Conservation (phyloP, 2,888 invertebrate species). For the Frankliniella intonsa region DNA sequence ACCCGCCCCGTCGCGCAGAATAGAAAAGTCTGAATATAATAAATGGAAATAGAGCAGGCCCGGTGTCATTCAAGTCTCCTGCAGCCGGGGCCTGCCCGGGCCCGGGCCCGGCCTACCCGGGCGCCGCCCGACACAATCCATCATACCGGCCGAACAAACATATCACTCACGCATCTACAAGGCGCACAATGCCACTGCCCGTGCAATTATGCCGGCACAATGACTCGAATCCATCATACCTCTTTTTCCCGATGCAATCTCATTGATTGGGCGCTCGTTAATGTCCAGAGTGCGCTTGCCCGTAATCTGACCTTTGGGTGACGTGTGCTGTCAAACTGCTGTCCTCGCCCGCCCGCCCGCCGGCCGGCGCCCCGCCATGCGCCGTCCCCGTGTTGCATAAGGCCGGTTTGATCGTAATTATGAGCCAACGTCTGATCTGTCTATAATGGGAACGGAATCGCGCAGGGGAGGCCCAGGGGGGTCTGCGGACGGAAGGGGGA, state of each 20-base stretch:
- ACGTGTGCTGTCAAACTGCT: neutral
- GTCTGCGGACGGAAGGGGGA: too few relatives aligned
- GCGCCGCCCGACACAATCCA: neutral
- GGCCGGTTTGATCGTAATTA: too few relatives aligned
- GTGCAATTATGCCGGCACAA: slow-evolving; percentile 3
- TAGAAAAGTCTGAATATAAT: neutral
- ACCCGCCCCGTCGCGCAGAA: too few relatives aligned
- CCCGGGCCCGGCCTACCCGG: neutral
- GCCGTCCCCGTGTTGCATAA: neutral
- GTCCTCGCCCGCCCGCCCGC: neutral
- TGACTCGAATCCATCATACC: slow-evolving; percentile 12
- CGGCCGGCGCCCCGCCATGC: neutral
- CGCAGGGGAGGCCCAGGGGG: too few relatives aligned
- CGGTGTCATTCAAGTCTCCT: neutral
- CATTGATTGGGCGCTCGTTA: neutral
- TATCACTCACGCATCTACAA: slow-evolving; percentile 26
- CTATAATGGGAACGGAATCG: too few relatives aligned
- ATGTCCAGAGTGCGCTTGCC: neutral
- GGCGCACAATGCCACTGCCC: slow-evolving; percentile 12
- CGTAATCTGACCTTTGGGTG: neutral
- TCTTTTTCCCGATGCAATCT: neutral
- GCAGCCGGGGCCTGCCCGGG: neutral
- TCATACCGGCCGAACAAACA: slow-evolving; percentile 20
- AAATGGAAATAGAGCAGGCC: neutral
- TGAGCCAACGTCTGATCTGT: too few relatives aligned